A percentile compares a stretch with the other conserved stretches of the same genome.
phyloP scores from a whole-genome alignment of 1,140 invertebrate genomes.

The Zaprionus nigranus region DNA sequence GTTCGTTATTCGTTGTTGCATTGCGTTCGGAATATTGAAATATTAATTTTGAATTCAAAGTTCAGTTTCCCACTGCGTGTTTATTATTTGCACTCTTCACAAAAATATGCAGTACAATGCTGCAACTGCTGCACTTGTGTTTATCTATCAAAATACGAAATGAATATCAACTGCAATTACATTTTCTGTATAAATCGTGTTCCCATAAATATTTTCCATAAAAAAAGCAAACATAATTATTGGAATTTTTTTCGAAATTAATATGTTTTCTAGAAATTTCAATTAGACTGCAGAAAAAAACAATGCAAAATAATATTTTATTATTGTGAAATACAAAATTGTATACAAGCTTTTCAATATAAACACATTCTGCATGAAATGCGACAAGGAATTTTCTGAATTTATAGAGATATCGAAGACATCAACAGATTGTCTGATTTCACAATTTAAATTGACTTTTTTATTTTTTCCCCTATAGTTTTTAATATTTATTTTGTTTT shows the following conservation, averaged over 20 bases:
- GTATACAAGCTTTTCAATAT: neutral
- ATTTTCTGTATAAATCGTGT: neutral
- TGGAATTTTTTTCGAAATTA: neutral
- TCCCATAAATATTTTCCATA: constrained; percentile 45
- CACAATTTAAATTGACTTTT: neutral
- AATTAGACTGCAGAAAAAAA: neutral
- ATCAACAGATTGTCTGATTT: neutral
- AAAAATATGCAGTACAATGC: constrained; percentile 34
- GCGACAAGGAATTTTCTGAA: neutral
- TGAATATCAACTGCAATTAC: constrained; percentile 16
- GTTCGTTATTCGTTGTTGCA: constrained; percentile 3
- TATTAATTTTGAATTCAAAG: constrained; percentile 63
- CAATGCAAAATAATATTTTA: no score
- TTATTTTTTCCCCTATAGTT: neutral
- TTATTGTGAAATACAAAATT: neutral
- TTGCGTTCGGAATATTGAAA: constrained; percentile 61
- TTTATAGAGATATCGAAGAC: neutral
- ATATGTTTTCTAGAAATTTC: neutral
- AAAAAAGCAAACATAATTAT: constrained; percentile 40
- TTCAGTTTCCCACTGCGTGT: constrained; percentile 23
- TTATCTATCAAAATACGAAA: constrained; percentile 25
- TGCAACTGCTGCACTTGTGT: constrained; percentile 10
- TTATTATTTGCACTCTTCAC: constrained; percentile 63
- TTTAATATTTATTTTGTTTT: constrained; percentile 1
- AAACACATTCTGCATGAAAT: neutral